Conservation (phyloP, 2,888 invertebrate species). For the Nemotelus pantherinus region DNA sequence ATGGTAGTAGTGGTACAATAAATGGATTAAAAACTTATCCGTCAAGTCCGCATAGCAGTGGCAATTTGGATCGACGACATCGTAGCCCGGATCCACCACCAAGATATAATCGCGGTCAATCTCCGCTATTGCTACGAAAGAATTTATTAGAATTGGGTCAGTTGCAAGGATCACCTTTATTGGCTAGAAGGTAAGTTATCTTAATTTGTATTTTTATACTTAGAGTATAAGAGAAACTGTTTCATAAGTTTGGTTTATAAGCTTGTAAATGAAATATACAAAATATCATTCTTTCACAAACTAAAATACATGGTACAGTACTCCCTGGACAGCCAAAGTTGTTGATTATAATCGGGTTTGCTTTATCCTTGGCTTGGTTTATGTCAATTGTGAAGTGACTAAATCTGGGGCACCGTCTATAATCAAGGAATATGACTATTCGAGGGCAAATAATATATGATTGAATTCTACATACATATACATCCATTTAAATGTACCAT, state of each 20-base stretch:
- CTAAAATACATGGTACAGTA: no score
- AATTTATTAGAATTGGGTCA: slow-evolving; percentile 68
- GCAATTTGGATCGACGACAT: slow-evolving; percentile 62
- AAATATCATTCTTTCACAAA: neutral
- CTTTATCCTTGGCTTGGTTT: no score
- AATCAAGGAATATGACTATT: no score
- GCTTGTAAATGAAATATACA: neutral
- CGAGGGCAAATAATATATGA: no score
- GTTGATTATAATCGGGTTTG: no score
- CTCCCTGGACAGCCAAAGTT: no score
- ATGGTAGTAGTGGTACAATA: slow-evolving; percentile 2
- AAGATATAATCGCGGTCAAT: slow-evolving; percentile 65
- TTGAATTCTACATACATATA: no score
- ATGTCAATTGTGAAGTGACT: no score
- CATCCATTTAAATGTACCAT: no score
- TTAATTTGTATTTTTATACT: neutral
- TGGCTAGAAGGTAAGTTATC: slow-evolving; percentile 67
- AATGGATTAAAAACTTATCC: slow-evolving; percentile 50
- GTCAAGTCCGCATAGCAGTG: slow-evolving; percentile 56
- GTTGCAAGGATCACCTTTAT: slow-evolving; percentile 66
- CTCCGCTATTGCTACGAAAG: slow-evolving; percentile 70
- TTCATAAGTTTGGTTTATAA: neutral
- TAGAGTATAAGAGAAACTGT: neutral
- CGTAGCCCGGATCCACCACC: slow-evolving; percentile 73
- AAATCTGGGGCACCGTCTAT: no score